Conservation (phyloP, 1,140 invertebrate species). For the Chionoecetes opilio region DNA sequence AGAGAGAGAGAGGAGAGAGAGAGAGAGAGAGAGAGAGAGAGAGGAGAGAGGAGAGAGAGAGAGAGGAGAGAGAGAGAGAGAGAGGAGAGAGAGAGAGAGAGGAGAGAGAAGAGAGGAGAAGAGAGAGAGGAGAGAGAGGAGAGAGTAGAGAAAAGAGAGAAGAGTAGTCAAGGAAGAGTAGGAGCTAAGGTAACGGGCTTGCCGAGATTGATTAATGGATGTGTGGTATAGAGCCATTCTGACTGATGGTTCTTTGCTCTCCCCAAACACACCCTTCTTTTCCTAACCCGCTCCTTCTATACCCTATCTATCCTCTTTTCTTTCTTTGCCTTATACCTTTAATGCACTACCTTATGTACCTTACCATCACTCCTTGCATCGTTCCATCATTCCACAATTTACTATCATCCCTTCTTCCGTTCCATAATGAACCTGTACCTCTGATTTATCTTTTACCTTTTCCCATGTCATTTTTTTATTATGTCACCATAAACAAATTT, state of each 20-base stretch:
- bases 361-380: too few species aligned
- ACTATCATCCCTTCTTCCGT: too few species aligned
- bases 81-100: background rate
- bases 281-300: background rate
- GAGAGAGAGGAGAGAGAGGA: background rate
- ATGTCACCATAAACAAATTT: too few species aligned
- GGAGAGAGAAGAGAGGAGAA: background rate
- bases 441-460: background rate
- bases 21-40: too few species aligned
- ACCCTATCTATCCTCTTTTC: background rate
- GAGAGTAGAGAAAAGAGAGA: background rate
- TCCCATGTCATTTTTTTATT: background rate
- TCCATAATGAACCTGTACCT: too few species aligned
- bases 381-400: too few species aligned
- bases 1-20: background rate
- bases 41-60: too few species aligned
- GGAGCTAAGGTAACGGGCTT: background rate
- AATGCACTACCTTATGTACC: too few species aligned
- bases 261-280: too few species aligned
- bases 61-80: too few species aligned
- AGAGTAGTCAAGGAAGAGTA: background rate
- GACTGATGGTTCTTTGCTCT: background rate
- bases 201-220: conserved; percentile 8
- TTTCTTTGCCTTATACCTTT: too few species aligned
- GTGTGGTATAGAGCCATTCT: background rate